phyloP scores from a whole-genome alignment of 2,113 vertebrate species.

The Dipodomys spectabilis region DNA sequence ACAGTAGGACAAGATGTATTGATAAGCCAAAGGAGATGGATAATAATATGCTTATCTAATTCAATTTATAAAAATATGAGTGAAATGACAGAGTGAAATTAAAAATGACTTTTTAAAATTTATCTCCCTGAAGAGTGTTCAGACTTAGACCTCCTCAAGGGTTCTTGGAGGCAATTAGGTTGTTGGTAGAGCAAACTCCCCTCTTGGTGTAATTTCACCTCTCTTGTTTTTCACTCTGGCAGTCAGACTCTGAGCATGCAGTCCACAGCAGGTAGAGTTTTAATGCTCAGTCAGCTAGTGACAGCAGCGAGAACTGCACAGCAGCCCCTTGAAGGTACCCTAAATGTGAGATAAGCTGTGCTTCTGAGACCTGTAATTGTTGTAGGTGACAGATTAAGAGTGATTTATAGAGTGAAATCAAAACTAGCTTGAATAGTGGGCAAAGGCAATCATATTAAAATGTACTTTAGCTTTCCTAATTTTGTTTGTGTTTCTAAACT shows the following conservation, averaged over 20 bases:
- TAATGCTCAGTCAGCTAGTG: constrained; percentile 55
- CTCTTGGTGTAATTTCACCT: background rate
- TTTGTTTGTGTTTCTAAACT: too few species aligned
- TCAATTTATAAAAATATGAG: background rate
- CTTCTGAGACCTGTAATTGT: background rate
- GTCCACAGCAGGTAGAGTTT: constrained; percentile 43
- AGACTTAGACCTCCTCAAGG: background rate
- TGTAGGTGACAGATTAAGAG: too few species aligned
- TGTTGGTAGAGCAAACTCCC: background rate
- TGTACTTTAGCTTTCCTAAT: too few species aligned
- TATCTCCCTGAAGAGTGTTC: background rate
- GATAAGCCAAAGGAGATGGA: background rate
- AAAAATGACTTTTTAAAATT: background rate
- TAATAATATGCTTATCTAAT: background rate
- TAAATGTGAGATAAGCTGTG: constrained; percentile 39
- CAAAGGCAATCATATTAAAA: too few species aligned
- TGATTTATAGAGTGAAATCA: too few species aligned
- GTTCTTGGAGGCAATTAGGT: background rate
- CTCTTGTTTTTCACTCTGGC: background rate
- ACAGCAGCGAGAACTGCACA: background rate
- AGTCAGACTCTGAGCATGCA: background rate
- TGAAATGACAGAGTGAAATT: too few species aligned
- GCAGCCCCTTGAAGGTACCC: background rate
- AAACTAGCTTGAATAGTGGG: too few species aligned
- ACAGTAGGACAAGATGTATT: background rate